Conservation (phyloP, 64 coral and sea anemone genomes). For the Exaiptasia diaphana region DNA sequence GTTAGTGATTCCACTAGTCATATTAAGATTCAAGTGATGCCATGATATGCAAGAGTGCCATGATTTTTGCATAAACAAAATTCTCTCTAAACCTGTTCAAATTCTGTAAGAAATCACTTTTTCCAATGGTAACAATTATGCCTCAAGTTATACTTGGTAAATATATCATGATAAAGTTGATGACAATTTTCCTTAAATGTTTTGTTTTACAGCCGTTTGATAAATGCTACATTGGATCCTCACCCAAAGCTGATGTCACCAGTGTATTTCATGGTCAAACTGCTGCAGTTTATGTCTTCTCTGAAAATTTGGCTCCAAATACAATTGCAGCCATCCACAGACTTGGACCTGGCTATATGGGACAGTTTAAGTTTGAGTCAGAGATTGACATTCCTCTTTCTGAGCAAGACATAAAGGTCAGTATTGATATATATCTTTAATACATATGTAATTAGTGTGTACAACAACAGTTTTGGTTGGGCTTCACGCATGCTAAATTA, state of each 20-base stretch:
- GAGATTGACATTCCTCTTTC: slow-evolving; percentile 90
- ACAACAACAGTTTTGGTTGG: too few relatives aligned
- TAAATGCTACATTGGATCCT: slow-evolving; percentile 96
- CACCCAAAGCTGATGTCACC: slow-evolving; percentile 70
- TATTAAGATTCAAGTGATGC: too few relatives aligned
- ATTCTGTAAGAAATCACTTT: too few relatives aligned
- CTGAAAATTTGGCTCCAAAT: slow-evolving; percentile 57
- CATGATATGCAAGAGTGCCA: too few relatives aligned
- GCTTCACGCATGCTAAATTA: too few relatives aligned
- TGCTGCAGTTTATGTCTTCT: slow-evolving; percentile 91
- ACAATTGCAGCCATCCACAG: slow-evolving; percentile 79
- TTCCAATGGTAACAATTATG: too few relatives aligned
- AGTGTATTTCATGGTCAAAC: slow-evolving; percentile 95
- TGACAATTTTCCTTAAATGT: background rate
- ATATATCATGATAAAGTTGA: too few relatives aligned
- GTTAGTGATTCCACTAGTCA: too few relatives aligned
- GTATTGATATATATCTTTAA: background rate
- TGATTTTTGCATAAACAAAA: too few relatives aligned
- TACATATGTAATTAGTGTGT: too few relatives aligned
- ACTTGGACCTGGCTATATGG: slow-evolving; percentile 93
- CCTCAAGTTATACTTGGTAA: too few relatives aligned
- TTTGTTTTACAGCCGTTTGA: slow-evolving; percentile 79
- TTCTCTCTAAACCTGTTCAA: too few relatives aligned
- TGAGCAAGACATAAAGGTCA: slow-evolving; percentile 83
- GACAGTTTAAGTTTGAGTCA: slow-evolving; percentile 81